Evolutionary conservation across 2,797 vertebrate species (phyloP).

Genomic region (Macropodus opercularis): DNA sequence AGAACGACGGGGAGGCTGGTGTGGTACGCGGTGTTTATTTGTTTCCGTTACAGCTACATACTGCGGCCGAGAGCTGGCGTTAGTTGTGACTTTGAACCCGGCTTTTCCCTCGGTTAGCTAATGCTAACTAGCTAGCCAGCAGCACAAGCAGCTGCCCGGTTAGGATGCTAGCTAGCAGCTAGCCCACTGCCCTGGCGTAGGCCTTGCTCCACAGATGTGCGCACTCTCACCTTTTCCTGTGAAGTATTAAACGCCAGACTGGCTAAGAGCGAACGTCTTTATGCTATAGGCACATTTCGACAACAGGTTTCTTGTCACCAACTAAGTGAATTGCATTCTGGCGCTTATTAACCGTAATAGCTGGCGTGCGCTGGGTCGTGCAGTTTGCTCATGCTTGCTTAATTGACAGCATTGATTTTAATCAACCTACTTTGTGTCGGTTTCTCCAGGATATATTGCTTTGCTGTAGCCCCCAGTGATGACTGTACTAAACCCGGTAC

Average conservation of each 20-base stretch:
- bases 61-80: conserved; percentile 3
- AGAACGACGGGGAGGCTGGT: neutral
- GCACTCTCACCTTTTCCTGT: conserved; percentile 32
- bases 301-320: neutral
- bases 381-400: conserved; percentile 61
- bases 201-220: conserved; percentile 61
- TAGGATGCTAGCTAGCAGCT: conserved; percentile 38
- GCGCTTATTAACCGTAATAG: conserved; percentile 15
- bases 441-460: conserved; percentile 62
- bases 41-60: neutral
- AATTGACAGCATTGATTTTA: conserved; percentile 70
- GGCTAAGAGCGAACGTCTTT: neutral
- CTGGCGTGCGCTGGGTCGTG: conserved; percentile 42
- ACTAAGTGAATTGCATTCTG: neutral
- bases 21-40: neutral
- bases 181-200: conserved; percentile 57
- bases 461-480: conserved; percentile 79
- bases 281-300: neutral
- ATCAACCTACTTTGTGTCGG: conserved; percentile 65
- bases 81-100: conserved; percentile 75
- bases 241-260: conserved; percentile 29
- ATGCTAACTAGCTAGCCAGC: conserved; percentile 64
- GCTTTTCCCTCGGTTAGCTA: conserved; percentile 76
- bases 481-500: conserved; percentile 81
- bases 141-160: conserved; percentile 42